Evolutionary conservation across 2,888 invertebrate genomes (phyloP).

Genomic region (Leptopilina drosophilae): DNA sequence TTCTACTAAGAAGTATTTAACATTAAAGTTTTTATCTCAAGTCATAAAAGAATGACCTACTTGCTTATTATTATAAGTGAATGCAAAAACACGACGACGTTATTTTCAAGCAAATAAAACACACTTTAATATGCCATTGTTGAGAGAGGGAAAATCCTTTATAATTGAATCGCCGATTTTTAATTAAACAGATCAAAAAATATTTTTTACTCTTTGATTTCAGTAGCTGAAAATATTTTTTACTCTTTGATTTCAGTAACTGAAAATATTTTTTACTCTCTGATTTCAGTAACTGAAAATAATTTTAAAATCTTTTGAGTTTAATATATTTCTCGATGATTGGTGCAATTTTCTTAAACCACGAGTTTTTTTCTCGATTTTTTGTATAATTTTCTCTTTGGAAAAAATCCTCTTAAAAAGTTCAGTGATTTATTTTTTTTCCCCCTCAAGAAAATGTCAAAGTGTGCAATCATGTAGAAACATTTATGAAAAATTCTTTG

Average conservation of each 20-base stretch:
- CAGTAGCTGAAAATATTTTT: no score
- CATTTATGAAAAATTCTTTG: background rate
- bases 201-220: no score
- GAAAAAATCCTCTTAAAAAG: background rate
- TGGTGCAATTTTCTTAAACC: background rate
- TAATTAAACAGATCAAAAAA: no score
- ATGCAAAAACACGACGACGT: background rate
- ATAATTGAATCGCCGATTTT: no score
- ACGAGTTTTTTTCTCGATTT: no score
- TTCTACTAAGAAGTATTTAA: background rate
- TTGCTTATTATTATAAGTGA: constrained; percentile 2
- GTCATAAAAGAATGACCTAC: constrained; percentile 5
- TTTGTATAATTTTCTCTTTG: background rate
- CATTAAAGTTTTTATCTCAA: constrained; percentile 1
- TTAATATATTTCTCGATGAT: background rate
- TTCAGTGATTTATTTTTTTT: background rate
- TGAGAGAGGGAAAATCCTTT: no score
- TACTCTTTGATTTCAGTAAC: no score
- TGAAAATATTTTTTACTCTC: no score
- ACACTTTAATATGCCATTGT: no score
- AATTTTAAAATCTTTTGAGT: no score
- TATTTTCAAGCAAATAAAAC: background rate
- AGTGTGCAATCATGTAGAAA: background rate
- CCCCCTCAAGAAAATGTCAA: background rate
- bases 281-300: no score